Evolutionary conservation across 2,888 invertebrate species (phyloP).

Genomic region (Prosapia bicincta): DNA sequence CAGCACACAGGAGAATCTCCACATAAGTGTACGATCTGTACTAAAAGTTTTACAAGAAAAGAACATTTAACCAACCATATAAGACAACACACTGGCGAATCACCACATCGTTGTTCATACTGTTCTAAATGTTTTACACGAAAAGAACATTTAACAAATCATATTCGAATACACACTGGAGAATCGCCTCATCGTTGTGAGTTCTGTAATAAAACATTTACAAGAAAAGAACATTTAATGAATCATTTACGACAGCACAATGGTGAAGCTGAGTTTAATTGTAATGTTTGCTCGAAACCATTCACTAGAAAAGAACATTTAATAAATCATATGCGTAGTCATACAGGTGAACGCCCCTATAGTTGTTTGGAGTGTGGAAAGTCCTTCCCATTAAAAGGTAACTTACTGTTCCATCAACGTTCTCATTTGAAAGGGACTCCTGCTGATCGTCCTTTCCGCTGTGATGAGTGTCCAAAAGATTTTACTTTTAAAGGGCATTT

Average conservation of each 20-base stretch:
- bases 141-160: conserved; percentile 47
- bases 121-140: conserved; percentile 57
- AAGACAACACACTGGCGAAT: conserved; percentile 52
- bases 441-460: conserved; percentile 66
- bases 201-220: conserved; percentile 76
- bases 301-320: conserved; percentile 72
- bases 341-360: conserved; percentile 80
- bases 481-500: conserved; percentile 87
- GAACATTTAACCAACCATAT: conserved; percentile 43
- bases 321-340: conserved; percentile 71
- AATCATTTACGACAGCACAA: conserved; percentile 60
- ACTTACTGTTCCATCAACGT: conserved; percentile 76
- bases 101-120: conserved; percentile 69
- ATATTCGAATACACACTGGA: conserved; percentile 70
- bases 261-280: conserved; percentile 69
- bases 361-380: conserved; percentile 54
- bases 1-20: conserved; percentile 87
- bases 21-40: conserved; percentile 82
- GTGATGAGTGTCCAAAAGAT: conserved; percentile 81
- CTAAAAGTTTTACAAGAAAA: conserved; percentile 48
- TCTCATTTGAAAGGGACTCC: conserved; percentile 76
- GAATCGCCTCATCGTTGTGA: conserved; percentile 77
- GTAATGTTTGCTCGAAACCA: conserved; percentile 69
- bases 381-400: conserved; percentile 42
- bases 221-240: conserved; percentile 70